Percentiles rank a stretch among this genome's conserved stretches.
Evolutionary conservation across 2,888 invertebrate species (phyloP).

Genomic region (Cerceris ruficornis): DNA sequence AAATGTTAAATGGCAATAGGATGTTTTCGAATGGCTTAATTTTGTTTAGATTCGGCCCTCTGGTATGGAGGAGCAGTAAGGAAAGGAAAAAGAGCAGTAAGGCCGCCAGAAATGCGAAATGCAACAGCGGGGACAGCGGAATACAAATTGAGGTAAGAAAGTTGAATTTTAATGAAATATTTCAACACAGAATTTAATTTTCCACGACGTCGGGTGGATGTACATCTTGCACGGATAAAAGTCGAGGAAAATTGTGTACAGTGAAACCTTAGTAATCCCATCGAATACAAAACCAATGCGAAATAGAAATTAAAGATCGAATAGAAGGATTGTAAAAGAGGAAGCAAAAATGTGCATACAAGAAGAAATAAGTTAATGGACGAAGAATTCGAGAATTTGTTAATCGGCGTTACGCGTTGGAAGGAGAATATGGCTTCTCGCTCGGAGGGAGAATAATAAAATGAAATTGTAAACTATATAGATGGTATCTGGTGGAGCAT

Average conservation of each 20-base stretch:
- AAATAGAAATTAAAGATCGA: no score
- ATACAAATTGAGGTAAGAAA: conserved; percentile 86
- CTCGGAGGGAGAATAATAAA: conserved; percentile 30
- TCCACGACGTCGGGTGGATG: no score
- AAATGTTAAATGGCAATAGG: neutral
- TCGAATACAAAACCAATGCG: no score
- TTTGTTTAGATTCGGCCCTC: conserved; percentile 85
- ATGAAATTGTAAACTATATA: conserved; percentile 70
- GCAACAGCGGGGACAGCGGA: conserved; percentile 89
- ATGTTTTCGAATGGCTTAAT: neutral
- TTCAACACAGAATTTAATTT: no score
- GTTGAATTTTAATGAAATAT: no score
- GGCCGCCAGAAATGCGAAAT: conserved; percentile 87
- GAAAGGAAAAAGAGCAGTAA: conserved; percentile 87
- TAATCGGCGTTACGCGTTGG: neutral
- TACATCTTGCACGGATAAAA: no score
- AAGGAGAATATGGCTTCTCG: neutral
- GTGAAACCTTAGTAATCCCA: no score
- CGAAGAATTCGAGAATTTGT: neutral
- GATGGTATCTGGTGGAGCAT: conserved; percentile 83
- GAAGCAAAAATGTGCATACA: no score
- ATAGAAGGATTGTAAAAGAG: no score
- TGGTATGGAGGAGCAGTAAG: conserved; percentile 88
- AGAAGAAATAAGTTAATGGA: no score
- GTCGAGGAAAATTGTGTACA: no score